phyloP scores from a whole-genome alignment of 2,888 invertebrate species.

The Hofmannophila pseudospretella region DNA sequence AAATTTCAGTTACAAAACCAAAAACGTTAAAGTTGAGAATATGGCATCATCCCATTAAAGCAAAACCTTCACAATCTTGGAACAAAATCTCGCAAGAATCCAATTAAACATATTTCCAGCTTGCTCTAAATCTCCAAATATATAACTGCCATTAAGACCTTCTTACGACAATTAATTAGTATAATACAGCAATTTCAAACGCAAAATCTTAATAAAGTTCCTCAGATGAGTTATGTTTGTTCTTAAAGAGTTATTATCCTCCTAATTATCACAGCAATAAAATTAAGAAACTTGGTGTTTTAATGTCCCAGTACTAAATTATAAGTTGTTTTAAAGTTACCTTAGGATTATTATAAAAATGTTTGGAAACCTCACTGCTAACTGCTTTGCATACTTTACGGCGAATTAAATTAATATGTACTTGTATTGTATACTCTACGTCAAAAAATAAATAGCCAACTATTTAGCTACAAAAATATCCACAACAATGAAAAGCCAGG shows the following conservation, averaged over 20 bases:
- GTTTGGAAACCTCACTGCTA: not conserved
- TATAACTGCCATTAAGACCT: constrained; percentile 59
- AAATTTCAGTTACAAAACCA: too few species aligned
- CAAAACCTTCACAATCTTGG: too few species aligned
- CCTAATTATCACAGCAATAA: constrained; percentile 62
- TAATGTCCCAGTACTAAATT: constrained; percentile 44
- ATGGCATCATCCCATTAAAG: too few species aligned
- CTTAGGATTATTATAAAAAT: not conserved
- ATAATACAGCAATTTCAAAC: constrained; percentile 71
- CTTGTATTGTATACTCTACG: too few species aligned
- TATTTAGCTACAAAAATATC: too few species aligned
- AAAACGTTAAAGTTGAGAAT: too few species aligned
- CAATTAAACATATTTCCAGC: not conserved
- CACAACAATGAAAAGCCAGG: too few species aligned
- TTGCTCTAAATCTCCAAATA: constrained; percentile 46
- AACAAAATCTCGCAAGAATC: too few species aligned
- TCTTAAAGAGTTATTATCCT: constrained; percentile 68
- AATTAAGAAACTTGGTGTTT: constrained; percentile 53
- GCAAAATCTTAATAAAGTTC: constrained; percentile 61
- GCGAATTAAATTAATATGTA: too few species aligned
- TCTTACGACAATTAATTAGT: constrained; percentile 72
- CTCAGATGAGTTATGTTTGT: constrained; percentile 66
- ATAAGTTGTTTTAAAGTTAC: constrained; percentile 19
- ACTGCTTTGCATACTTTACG: not conserved
- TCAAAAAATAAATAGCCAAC: too few species aligned